Evolutionary conservation across 2,888 invertebrate genomes (phyloP), one percentile per base, ranked within the genome.

Genomic region (Bellardia bayeri): DNA sequence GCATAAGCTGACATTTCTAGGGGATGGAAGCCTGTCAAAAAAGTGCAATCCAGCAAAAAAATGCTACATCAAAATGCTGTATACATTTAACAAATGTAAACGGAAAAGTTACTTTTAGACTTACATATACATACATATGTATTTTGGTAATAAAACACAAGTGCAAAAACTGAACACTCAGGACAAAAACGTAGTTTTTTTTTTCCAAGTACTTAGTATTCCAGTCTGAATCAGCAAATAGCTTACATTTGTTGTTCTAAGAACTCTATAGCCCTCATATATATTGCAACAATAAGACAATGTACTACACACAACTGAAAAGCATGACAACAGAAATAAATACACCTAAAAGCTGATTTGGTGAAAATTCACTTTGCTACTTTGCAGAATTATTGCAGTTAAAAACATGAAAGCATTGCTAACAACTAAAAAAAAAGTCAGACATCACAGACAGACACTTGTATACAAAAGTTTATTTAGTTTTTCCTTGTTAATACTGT

Each of bases 351-450:
- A 79, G 58, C 49, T 79, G 66, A 72, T 78, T 84, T 84, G 51
- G 58, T 78, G 72, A 51, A 72, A 84, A 79, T 84, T 56, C 49
- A 78, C 49, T 72, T 78, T 64, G 78, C 45, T 6, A 78, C 76
- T 75, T 69, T 30, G 9, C 16, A 64, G 54, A 58, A 66, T 78
- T 72, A 63, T 64, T 40, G 51, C 6, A 51, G 64, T 64, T 23
- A 54, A 13, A 42, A 69, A 79, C 51, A 42, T 13, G 75, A 7
- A 9, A 58, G n/a, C 4, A 33, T 33, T 3, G 33, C 33, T 1
- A 37, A 49, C 16, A 63, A 23, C 7, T 4, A 66, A 79, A 58
- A 79, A 79, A 23, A 66, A 74, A 49, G 37, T 37, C 37, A 63
- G 58, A 74, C 82, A 58, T 58, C n/a, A 66, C 66, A 66, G 37